Evolutionary conservation across 1,140 invertebrate species (phyloP).

Genomic region (Aphaenogaster rudis): DNA sequence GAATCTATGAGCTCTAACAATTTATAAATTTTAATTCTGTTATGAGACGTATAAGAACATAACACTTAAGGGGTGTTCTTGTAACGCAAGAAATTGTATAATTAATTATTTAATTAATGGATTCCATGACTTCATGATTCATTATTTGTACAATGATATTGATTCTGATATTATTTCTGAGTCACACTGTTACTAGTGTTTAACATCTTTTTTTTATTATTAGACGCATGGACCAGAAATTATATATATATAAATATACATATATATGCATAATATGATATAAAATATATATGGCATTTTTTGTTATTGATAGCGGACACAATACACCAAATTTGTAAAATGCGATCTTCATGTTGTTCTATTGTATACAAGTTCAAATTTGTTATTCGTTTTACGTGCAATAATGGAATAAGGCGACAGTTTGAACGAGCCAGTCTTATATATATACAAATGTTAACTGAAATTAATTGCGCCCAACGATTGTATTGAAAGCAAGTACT

Average conservation of each 20-base stretch:
- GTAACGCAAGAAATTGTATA: constrained; percentile 31
- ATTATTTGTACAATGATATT: constrained; percentile 29
- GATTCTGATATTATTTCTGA: constrained; percentile 50
- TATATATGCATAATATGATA: constrained; percentile 61
- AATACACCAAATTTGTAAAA: constrained; percentile 68
- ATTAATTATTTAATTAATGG: constrained; percentile 38
- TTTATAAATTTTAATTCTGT: constrained; percentile 67
- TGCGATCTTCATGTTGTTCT: constrained; percentile 67
- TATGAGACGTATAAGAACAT: constrained; percentile 34
- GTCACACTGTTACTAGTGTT: constrained; percentile 18
- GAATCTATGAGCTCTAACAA: constrained; percentile 48
- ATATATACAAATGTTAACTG: constrained; percentile 20
- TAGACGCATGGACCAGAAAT: constrained; percentile 58
- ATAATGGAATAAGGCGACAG: constrained; percentile 68
- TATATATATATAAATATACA: constrained; percentile 28
- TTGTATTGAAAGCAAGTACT: constrained; percentile 29
- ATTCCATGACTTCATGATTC: constrained; percentile 43
- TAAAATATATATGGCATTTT: constrained; percentile 41
- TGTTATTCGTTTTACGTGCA: constrained; percentile 76
- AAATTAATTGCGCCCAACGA: constrained; percentile 40
- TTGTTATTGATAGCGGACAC: constrained; percentile 33
- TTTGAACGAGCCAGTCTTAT: constrained; percentile 36
- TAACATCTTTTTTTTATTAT: constrained; percentile 27
- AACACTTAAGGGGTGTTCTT: constrained; percentile 11
- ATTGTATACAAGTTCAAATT: constrained; percentile 72